These are phyloP conservation scores for Riparia riparia DNA, from an alignment of 2,113 vertebrate genomes.

Conservation along the genomic window DNA sequence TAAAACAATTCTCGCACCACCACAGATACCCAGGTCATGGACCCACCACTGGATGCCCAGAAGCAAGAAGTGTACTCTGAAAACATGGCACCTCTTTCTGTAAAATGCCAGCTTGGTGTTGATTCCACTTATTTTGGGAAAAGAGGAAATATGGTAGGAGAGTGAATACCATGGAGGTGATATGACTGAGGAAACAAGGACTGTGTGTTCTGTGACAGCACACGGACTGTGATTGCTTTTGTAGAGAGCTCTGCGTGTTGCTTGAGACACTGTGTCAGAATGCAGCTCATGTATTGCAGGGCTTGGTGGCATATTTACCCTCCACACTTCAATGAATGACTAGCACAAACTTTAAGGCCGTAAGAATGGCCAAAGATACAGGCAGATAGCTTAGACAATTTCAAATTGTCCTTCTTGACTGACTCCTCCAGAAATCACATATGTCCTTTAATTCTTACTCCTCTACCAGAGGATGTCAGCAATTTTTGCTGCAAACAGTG, in stretches of 20 bases:
- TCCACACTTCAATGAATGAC: not conserved
- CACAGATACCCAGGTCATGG: not conserved
- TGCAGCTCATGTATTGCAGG: not conserved
- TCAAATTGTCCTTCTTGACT: not conserved
- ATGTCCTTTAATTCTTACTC: not conserved
- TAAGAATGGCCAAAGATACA: not conserved
- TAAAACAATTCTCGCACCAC: no score
- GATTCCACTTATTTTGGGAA: not conserved
- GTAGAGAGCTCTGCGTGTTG: accelerated
- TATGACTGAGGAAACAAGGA: not conserved
- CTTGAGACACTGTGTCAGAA: not conserved
- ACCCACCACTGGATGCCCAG: accelerated
- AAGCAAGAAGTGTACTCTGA: not conserved
- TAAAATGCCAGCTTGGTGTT: not conserved
- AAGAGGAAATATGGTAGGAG: not conserved
- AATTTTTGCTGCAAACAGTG: not conserved
- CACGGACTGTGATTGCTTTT: accelerated
- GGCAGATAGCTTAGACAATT: not conserved
- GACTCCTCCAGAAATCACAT: not conserved
- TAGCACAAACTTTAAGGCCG: not conserved
- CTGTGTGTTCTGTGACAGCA: not conserved
- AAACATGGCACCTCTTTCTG: not conserved
- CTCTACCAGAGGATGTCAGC: not conserved
- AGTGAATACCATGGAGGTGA: not conserved
- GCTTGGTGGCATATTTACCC: not conserved